Conservation (phyloP, 1,140 invertebrate genomes). For the Conus ventricosus region DNA sequence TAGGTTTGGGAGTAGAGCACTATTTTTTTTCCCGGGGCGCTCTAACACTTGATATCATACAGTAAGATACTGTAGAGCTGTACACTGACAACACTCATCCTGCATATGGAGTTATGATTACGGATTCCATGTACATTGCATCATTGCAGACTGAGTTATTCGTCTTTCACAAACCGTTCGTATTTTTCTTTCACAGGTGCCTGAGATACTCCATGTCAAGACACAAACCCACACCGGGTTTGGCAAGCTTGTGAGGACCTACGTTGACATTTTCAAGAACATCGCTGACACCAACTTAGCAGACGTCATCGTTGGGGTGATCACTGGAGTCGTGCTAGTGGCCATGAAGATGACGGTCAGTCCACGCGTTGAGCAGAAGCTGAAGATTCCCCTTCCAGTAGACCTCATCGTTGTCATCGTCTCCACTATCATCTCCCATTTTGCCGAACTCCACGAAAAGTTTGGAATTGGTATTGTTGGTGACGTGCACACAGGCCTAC, state of each 20-base stretch:
- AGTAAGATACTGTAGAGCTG: no score
- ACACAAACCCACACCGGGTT: conserved; percentile 42
- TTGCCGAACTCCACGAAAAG: conserved; percentile 39
- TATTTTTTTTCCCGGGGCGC: no score
- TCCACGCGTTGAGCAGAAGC: conserved; percentile 83
- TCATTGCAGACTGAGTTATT: neutral
- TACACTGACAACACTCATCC: no score
- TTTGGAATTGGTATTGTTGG: conserved; percentile 73
- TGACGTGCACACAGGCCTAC: conserved; percentile 63
- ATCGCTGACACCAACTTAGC: conserved; percentile 59
- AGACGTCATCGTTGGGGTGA: conserved; percentile 80
- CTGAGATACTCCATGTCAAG: conserved; percentile 80
- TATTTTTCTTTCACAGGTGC: conserved; percentile 65
- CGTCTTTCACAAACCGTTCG: neutral
- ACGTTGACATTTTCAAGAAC: conserved; percentile 63
- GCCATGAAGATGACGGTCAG: conserved; percentile 87
- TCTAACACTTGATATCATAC: no score
- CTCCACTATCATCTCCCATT: conserved; percentile 36
- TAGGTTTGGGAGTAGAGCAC: no score
- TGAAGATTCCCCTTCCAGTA: conserved; percentile 85
- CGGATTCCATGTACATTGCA: no score
- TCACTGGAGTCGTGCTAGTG: conserved; percentile 82
- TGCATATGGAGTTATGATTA: no score
- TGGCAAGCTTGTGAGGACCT: conserved; percentile 58
- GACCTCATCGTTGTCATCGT: conserved; percentile 76